phyloP scores from a whole-genome alignment of 2,888 invertebrate species.

The Orthonychiurus folsomi region DNA sequence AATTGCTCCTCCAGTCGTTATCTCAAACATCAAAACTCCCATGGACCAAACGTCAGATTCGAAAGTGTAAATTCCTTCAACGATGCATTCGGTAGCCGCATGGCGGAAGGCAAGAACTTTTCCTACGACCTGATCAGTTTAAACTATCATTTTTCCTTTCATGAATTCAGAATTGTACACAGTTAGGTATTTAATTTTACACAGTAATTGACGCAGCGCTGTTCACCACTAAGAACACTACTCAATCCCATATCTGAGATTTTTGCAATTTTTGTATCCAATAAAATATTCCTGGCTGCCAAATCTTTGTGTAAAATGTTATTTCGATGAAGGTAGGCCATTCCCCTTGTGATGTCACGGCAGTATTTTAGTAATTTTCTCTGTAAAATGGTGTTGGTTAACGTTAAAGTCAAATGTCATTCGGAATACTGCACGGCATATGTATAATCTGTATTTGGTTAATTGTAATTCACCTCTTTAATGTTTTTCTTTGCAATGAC shows the following conservation, averaged over 20 bases:
- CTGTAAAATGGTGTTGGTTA: constrained; percentile 12
- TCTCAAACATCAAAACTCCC: constrained; percentile 29
- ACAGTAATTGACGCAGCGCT: constrained; percentile 10
- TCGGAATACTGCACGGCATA: too few relatives aligned
- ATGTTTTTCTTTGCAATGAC: constrained; percentile 5
- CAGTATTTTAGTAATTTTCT: constrained; percentile 23
- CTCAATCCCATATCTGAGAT: constrained; percentile 33
- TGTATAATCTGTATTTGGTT: too few relatives aligned
- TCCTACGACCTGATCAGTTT: constrained; percentile 21
- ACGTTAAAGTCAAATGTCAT: background rate
- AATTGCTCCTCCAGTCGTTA: constrained; percentile 21
- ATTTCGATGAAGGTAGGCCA: constrained; percentile 26
- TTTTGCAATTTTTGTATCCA: constrained; percentile 27
- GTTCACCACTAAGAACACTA: constrained; percentile 25
- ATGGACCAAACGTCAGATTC: constrained; percentile 32
- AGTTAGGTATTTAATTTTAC: background rate
- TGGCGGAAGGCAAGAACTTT: constrained; percentile 34
- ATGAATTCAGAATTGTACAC: background rate
- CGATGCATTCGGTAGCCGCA: constrained; percentile 29
- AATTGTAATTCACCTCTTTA: constrained; percentile 22
- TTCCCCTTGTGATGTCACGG: constrained; percentile 27
- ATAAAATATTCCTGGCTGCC: constrained; percentile 31
- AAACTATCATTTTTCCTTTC: background rate
- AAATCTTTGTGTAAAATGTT: constrained; percentile 31
- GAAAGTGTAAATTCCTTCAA: constrained; percentile 26